Evolutionary conservation across 2,797 vertebrate genomes (phyloP).

Genomic region (Microhierax caerulescens): DNA sequence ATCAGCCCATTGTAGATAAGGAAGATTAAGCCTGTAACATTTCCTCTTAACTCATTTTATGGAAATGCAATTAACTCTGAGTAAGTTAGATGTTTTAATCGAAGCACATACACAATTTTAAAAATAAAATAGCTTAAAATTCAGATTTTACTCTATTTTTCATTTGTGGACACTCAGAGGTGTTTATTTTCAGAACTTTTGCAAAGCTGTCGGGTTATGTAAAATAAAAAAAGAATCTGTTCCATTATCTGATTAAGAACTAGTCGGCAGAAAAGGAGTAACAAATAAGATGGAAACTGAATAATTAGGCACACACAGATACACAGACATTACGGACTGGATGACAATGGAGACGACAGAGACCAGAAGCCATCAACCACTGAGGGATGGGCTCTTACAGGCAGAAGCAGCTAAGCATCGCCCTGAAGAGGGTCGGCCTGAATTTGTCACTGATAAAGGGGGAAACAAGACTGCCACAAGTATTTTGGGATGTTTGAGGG

Average conservation of each 20-base stretch:
- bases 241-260: not conserved
- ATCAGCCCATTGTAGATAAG: not conserved
- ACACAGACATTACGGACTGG: not conserved
- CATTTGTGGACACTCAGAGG: not conserved
- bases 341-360: not conserved
- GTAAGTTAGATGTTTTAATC: not conserved
- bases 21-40: not conserved
- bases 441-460: not conserved
- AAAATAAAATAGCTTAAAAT: not conserved
- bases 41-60: not conserved
- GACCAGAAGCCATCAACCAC: not conserved
- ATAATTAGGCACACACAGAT: not conserved
- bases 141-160: not conserved
- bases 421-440: not conserved
- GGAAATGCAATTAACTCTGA: not conserved
- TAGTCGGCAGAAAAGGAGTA: not conserved
- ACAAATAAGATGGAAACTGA: not conserved
- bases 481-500: not conserved
- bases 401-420: not conserved
- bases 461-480: not conserved
- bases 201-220: not conserved
- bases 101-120: not conserved
- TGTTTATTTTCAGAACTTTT: not conserved
- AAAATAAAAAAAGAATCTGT: not conserved
- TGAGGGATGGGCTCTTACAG: not conserved